Base-by-base conservation (phyloP, 30 jellyfish, hydroid and myxozoan species). In the Cassiopea andromeda region DNA sequence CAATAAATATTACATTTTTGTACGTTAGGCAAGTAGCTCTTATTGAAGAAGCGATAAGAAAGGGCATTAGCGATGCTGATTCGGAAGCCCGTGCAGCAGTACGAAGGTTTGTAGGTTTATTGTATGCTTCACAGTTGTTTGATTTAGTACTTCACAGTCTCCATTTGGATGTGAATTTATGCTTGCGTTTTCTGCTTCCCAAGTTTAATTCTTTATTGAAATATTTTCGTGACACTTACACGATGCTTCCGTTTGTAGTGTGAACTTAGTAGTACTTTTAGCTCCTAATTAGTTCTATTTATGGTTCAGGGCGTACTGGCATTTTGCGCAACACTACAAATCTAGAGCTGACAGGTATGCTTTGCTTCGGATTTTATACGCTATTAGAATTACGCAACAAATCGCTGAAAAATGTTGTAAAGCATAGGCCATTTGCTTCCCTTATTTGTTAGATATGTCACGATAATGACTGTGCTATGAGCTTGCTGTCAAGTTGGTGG, bases 51-150 rank as follows among this genome's bases (percentile, higher is more conserved):
- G 98, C 98, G 17, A 84, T 96, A 44, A 78, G 98, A 46, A 96
- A 96, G 75, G 99, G 99, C 1, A 89, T 96, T 48, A 83, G 93
- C 46, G 99, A 96, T 89, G 98, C 98, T 13, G 99, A 96, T 89
- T 89, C 99, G 6, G 99, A 96, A 75, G 96, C 99, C 16, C 78
- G 99, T 44, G 99, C 99, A 58, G 98, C 98, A 66, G 92, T 96
- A 76, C 80, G 99, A 67, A 89, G 97, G 97, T 91, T 84, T 4
- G 88, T 38, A 18, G 50, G 9, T 7, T 46, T 72, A 14, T 68
- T 4, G 19, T 50, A 68, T 10, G 77, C 48, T 71, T 48, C 64
- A 2, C 27, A 6, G 7, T 54, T 54, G 12, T 54, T 54, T 6
- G 7, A 54, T 54, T 54, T 54, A 54, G 38, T 27, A 27, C 38